These are phyloP conservation scores for Eupithecia dodoneata DNA, from an alignment of 2,888 invertebrate genomes.

Conservation along the genomic window DNA sequence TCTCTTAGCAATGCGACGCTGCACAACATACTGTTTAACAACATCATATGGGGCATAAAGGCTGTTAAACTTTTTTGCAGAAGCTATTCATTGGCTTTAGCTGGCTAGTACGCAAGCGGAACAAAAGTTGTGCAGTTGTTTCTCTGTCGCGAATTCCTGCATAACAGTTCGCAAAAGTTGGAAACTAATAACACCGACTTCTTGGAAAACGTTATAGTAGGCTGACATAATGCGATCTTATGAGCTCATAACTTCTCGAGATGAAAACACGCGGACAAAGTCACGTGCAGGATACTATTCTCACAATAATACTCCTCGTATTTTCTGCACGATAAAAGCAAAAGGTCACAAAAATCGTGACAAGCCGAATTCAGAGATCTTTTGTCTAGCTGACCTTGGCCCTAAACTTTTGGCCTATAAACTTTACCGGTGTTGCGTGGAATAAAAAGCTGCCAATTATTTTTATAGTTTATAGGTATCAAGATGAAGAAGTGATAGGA, in stretches of 20 bases:
- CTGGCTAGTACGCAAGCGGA: not conserved
- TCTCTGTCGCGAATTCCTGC: constrained; percentile 2
- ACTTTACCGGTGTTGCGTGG: constrained; percentile 16
- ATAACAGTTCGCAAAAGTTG: not conserved
- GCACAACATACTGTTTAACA: not conserved
- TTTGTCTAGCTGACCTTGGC: constrained; percentile 19
- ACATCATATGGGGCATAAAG: not conserved
- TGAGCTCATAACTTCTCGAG: constrained; percentile 15
- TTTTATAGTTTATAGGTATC: constrained; percentile 15
- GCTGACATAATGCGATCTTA: not conserved
- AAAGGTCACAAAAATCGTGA: constrained; percentile 21
- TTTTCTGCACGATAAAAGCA: constrained; percentile 21
- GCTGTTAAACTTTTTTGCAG: not conserved
- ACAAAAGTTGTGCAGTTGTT: not conserved
- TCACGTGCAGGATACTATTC: constrained; percentile 11
- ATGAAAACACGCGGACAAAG: constrained; percentile 10
- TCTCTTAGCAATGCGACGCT: not conserved
- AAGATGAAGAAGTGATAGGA: not conserved
- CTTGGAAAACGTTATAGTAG: not conserved
- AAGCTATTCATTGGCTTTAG: not conserved
- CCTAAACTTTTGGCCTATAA: constrained; percentile 19
- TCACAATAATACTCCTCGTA: constrained; percentile 9
- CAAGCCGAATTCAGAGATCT: constrained; percentile 19
- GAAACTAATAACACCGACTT: not conserved
- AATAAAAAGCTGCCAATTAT: constrained; percentile 21